Evolutionary conservation across 64 coral and sea anemone genomes (phyloP), one percentile per base, ranked within the genome.

Genomic region (Exaiptasia diaphana): DNA sequence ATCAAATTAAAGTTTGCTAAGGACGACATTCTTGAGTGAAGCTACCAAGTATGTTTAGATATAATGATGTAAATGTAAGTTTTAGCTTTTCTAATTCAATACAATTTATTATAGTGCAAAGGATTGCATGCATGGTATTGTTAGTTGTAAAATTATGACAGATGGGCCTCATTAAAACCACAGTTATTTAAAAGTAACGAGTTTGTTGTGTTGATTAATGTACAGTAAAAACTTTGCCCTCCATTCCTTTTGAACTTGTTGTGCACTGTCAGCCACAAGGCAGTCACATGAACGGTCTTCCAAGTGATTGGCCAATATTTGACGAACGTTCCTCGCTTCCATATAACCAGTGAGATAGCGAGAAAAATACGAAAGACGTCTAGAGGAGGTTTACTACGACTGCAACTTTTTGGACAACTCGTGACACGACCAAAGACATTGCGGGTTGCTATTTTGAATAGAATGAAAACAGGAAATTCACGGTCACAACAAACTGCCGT

Each of bases 91-190:
- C 27, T 73, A 67, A 73, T 73, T 73, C 15, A 46, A 40, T 73
- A 73, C 39, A 46, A 73, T 41, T 73, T 44, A 73, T 73, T 48
- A 44, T 73, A 48, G 69, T 73, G 39, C 39, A 73, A 11, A 41
- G 44, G 32, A 65, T 65, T 65, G 61, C 38, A 35, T 35, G 38
- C 4, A 21, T 33, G 4, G 17, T 42, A 71, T 41, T 73, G 69
- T 73, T 73, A 44, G 43, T 73, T 37, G 12, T 49, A 41, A 71
- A 44, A 73, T 73, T 0, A 25, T 44, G 69, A 23, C 41, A 49
- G 27, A 40, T 73, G 69, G 69, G 69, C 27, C 18, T 10, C 15
- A 73, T 73, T 44, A 73, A 52, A 73, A 73, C 69, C 69, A 73
- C 69, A 40, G 69, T 41, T 73, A 73, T 49, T 73, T 41, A 73